Base-by-base conservation (phyloP, 2,113 vertebrate species). In the Leiothrix lutea region DNA sequence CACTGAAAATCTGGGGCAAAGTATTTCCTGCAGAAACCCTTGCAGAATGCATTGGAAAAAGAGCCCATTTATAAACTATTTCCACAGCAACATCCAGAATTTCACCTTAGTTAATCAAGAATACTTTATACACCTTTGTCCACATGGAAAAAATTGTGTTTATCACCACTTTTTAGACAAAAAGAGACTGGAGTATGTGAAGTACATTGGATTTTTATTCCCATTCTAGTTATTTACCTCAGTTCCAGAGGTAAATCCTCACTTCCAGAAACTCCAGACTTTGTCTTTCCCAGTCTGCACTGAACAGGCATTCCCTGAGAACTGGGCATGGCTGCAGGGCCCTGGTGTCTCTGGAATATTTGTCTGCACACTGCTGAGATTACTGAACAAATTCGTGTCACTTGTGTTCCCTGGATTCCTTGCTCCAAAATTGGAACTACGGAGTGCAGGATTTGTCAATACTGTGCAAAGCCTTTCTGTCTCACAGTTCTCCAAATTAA, bases 21-120 rank as follows among this genome's bases (percentile, higher is more conserved):
- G 13, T 15, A 12, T 50, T 88, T 86, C 21, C n/a, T 86, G 6
- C 40, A 33, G 45, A 71, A 85, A 60, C 18, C 8, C 13, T 25
- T 64, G 14, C 45, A 80, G 47, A 7, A 1, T 42, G n/a, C 29
- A 9, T 12, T 86, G 73, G 42, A 14, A 48, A 70, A 83, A n/a
- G 8, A 78, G 3, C 16, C 26, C 24, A 5, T 22, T 57, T 56
- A 44, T 14, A 38, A 86, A 60, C 15, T n/a, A 2, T 36, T 65
- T 58, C 50, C 42, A 53, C 17, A 31, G 11, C 15, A 42, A 64
- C 20, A 33, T 28, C 35, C 62, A 47, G 9, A 4, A 9, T 48
- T 77, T 56, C 15, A 19, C 42, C 14, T 40, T 56, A 62, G 18
- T 40, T 72, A 66, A 19, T 4, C 0, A 0, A 50, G 25, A 77